Percentiles rank a stretch among this genome's conserved stretches.
phyloP scores from a whole-genome alignment of 92 coral and sea anemone genomes.

The Zoanthus sansibaricus region DNA sequence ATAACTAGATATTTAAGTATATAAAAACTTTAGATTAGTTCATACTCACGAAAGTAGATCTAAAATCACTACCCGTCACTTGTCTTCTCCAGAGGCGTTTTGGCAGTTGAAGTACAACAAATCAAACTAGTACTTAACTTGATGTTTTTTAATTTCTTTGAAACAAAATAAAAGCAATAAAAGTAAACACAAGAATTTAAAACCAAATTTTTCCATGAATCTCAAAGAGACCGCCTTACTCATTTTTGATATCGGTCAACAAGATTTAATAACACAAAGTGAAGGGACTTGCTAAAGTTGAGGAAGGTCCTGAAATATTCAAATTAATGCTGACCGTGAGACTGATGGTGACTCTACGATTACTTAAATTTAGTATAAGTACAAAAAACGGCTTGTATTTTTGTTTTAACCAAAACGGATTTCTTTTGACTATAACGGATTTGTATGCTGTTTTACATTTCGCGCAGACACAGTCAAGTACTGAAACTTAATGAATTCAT shows the following conservation, averaged over 20 bases:
- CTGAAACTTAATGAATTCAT: neutral
- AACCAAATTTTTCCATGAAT: neutral
- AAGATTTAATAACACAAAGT: neutral
- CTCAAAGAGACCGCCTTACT: constrained; percentile 29
- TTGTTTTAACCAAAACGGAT: no score
- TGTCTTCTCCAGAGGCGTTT: neutral
- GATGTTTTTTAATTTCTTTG: neutral
- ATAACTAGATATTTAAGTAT: neutral
- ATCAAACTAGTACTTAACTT: neutral
- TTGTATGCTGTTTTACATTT: no score
- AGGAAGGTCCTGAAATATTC: no score
- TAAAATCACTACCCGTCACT: neutral
- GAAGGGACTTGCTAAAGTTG: neutral
- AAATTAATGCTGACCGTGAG: no score
- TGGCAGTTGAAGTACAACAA: neutral
- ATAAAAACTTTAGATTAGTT: neutral
- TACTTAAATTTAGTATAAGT: no score
- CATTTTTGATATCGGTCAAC: neutral
- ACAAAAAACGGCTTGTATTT: no score
- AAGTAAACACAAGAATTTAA: constrained; percentile 4
- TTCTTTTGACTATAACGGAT: neutral
- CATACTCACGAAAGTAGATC: neutral
- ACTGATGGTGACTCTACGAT: no score
- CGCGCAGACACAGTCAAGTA: neutral
- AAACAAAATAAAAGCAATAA: constrained; percentile 11